phyloP scores from a whole-genome alignment of 2,113 vertebrate genomes.

The Triplophysa dalaica region DNA sequence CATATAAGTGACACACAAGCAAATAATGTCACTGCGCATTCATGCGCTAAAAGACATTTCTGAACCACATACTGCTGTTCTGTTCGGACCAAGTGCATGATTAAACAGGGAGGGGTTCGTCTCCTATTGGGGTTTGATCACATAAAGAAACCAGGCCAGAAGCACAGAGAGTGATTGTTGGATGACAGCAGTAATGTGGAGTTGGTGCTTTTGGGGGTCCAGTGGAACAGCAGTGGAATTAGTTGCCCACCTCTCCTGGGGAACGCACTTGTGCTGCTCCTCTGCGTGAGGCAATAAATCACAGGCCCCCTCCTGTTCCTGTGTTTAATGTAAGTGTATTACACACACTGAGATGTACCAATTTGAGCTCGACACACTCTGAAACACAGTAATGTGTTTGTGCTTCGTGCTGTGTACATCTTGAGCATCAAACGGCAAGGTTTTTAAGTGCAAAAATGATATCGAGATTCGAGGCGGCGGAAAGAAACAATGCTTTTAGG shows the following conservation, averaged over 20 bases:
- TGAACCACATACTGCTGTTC: slow-evolving; percentile 10
- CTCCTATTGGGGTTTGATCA: slow-evolving; percentile 1
- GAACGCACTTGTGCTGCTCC: not conserved
- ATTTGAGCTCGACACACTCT: slow-evolving; percentile 1
- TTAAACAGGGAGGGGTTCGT: slow-evolving; percentile 11
- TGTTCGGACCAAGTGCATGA: slow-evolving; percentile 6
- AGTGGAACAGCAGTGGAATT: slow-evolving; percentile 24
- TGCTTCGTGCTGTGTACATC: not conserved
- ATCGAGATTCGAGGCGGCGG: too few relatives aligned
- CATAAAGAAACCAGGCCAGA: slow-evolving; percentile 30
- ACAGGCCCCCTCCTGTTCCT: slow-evolving; percentile 3
- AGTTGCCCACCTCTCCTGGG: not conserved
- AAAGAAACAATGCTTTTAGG: not conserved
- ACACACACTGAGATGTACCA: slow-evolving; percentile 15
- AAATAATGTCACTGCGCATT: slow-evolving; percentile 2
- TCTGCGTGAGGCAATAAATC: slow-evolving; percentile 34
- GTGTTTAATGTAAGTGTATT: slow-evolving; percentile 27
- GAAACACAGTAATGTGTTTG: not conserved
- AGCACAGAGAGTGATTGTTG: not conserved
- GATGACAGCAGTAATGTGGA: slow-evolving; percentile 11
- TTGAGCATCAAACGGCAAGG: not conserved
- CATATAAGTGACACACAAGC: not conserved
- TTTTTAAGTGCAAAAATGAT: not conserved
- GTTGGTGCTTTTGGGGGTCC: not conserved
- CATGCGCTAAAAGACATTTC: slow-evolving; percentile 21